Base-by-base conservation (phyloP, 1,140 invertebrate genomes). In the Leptinotarsa defecta region DNA sequence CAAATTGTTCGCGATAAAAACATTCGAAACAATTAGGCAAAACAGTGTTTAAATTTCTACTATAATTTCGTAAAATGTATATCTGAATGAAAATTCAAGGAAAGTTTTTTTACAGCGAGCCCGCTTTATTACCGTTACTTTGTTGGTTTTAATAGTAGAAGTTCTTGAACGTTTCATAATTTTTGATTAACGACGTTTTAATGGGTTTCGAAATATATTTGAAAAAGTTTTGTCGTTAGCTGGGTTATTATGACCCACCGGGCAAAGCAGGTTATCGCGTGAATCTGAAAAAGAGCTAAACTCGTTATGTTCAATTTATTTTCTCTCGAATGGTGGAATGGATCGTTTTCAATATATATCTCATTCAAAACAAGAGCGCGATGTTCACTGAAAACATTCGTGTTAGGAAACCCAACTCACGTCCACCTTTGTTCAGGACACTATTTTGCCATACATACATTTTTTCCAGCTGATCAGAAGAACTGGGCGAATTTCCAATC, bases 1-100 rank as follows among this genome's bases (percentile, higher is more conserved):
- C 43, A 52, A 74, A 77, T 74, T 74, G 72, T 77, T 67, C 68
- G 22, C 49, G 61, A 71, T 71, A 74, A 77, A 77, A 69, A 74
- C 68, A 71, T 52, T 70, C 61, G 48, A 77, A 71, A 71, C 62
- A 74, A 77, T 77, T 74, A 72, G 57, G 68, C 68, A 67, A 27
- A 49, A 76, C 70, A 71, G 64, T 76, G 75, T 73, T 62, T 20
- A 70, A 77, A 74, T 70, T 74, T 68, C 64, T 64, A 71, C 70
- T 43, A 74, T 63, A 71, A 77, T 77, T 74, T 71, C 15, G 52
- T 57, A 17, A 17, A 57, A 57, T 57, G 52, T 57, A 4, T 57
- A 61, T 49, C 57, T 24, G 70, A 27, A 61, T 17, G 57, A 71
- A 57, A 61, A 27, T 57, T 24, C 34, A 24, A 27, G 5, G 8